Evolutionary conservation across 1,140 invertebrate species (phyloP), one percentile per base, ranked within the genome.

Genomic region (Panulirus ornatus): DNA sequence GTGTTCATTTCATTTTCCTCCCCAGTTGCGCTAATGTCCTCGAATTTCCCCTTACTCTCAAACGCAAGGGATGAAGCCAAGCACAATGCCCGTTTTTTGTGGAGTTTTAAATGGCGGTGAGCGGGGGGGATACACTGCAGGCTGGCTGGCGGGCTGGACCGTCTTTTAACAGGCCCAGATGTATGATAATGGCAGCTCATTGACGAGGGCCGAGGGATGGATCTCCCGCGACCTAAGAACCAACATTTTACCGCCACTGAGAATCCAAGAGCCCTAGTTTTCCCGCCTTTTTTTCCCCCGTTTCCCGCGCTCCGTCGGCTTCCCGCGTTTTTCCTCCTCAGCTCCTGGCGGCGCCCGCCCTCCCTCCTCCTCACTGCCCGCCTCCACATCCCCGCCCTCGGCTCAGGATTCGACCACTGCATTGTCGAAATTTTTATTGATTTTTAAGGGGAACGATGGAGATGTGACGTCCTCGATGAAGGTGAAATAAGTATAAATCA

Each of bases 221-320:
- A 83, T 42, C 58, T 58, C 81, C n/a, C 22, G 19, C 54, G 30
- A 40, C 22, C 36, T 66, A 83, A 83, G 81, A 87, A 87, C 84
- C 84, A 63, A 87, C 54, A 78, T 79, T 87, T 79, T 66, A 36
- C 84, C 84, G 47, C 54, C 84, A 78, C 73, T 87, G 84, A 87
- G 73, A 78, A 78, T 38, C 75, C 84, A 87, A 87, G 84, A 87
- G 71, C 47, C 47, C 47, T 51, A 27, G 30, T 44, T 63, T 84
- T 51, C 63, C 54, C 79, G 44, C 36, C 51, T 27, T 73, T 63
- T 86, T 78, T 58, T 54, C 36, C 36, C 58, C 22, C 34, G 44
- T 76, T 76, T 86, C 73, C 70, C 44, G 44, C 44, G 84, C 71
- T 76, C 40, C 47, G 73, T 66, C 42, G 47, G 73, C 54, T 76